Conservation (phyloP, 2,113 vertebrate genomes). For the Trematocara marginatum region DNA sequence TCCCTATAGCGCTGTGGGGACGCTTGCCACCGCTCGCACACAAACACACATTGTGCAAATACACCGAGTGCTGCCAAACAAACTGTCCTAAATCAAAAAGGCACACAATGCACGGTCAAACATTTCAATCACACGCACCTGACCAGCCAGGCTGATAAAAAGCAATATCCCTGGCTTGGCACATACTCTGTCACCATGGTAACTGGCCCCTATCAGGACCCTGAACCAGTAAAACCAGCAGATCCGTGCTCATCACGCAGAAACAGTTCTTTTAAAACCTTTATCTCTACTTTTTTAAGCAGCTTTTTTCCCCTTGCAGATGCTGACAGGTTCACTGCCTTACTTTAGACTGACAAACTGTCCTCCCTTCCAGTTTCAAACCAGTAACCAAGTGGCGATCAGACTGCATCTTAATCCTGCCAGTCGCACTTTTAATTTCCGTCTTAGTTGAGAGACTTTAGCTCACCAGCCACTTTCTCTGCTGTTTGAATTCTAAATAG, state of each 20-base stretch:
- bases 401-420: neutral
- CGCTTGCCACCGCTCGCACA: neutral
- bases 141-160: constrained; percentile 24
- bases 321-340: neutral
- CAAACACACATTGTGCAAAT: constrained; percentile 4
- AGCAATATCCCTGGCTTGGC: constrained; percentile 6
- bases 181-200: constrained; percentile 39
- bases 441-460: neutral
- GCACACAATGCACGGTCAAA: constrained; percentile 21
- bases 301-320: neutral
- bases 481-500: neutral
- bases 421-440: neutral
- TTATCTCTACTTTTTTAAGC: neutral
- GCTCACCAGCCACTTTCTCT: neutral
- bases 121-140: constrained; percentile 6
- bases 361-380: neutral
- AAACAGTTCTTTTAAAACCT: neutral
- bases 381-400: neutral
- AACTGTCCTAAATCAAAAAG: constrained; percentile 22
- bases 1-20: constrained; percentile 23
- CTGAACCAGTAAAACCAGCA: constrained; percentile 26
- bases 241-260: neutral
- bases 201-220: constrained; percentile 18
- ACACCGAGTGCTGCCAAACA: neutral
- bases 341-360: neutral